Evolutionary conservation across 1,140 invertebrate species (phyloP).

Genomic region (Tribolium madens): DNA sequence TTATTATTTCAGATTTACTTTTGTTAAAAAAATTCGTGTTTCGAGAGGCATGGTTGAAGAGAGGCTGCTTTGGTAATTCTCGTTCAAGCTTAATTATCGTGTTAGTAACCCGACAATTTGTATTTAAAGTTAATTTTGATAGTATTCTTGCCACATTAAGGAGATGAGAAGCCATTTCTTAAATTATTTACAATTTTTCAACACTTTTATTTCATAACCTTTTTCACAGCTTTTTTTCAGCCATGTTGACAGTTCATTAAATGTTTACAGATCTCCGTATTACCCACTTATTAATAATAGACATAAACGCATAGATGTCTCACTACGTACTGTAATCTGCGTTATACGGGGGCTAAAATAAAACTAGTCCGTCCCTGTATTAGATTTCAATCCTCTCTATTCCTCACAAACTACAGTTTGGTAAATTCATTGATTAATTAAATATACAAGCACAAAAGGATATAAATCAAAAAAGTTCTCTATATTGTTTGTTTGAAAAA

Average conservation of each 20-base stretch:
- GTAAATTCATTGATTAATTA: too few relatives aligned
- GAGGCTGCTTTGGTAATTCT: conserved; percentile 38
- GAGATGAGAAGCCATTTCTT: conserved; percentile 57
- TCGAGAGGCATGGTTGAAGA: conserved; percentile 53
- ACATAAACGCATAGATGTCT: too few relatives aligned
- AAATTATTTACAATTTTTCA: conserved; percentile 16
- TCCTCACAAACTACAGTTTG: too few relatives aligned
- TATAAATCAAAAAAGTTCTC: too few relatives aligned
- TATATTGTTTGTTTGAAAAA: too few relatives aligned
- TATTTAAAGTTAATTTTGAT: conserved; percentile 61
- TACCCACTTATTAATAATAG: too few relatives aligned
- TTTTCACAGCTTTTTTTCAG: background rate
- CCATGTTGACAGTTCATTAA: background rate
- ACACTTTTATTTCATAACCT: background rate
- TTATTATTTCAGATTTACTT: conserved; percentile 60
- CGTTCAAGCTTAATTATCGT: conserved; percentile 42
- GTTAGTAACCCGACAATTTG: conserved; percentile 49
- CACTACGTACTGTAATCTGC: too few relatives aligned
- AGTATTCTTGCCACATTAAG: conserved; percentile 62
- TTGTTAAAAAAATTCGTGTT: conserved; percentile 70
- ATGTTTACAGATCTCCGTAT: too few relatives aligned
- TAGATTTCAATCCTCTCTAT: too few relatives aligned
- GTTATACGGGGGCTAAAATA: too few relatives aligned
- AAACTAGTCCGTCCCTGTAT: too few relatives aligned
- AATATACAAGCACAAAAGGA: too few relatives aligned